Base-by-base conservation (phyloP, 2,797 vertebrate genomes). In the Eleutherodactylus coqui region DNA sequence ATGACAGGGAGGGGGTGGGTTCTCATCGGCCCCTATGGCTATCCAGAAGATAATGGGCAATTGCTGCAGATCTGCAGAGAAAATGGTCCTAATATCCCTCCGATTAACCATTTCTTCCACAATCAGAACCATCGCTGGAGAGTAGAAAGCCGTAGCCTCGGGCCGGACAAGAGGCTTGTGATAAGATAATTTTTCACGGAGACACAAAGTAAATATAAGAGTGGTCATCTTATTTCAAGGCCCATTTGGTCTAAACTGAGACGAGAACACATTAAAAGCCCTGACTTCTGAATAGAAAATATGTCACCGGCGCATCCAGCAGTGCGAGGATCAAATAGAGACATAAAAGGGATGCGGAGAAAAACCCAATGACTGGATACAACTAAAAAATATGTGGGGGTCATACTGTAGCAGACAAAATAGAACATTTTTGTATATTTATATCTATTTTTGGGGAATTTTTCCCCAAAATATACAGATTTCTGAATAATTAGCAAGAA, bases 141-240 rank as follows among this genome's bases (percentile, higher is more conserved):
- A 43, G 47, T 34, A n/a, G n/a, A 55, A 24, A 17, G 67, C 60
- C 24, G 75, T 53, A 49, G 73, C 83, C 75, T 8, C 14, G 2
- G 19, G 84, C 34, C 27, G 11, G 6, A 67, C 43, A 53, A 41
- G 55, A 4, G n/a, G 45, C 34, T 67, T 29, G 38, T 73, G 58
- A 85, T 73, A 55, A 85, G 64, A 85, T 53, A 55, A 72, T 85
- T 60, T 79, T 78, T 85, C 76, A 85, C 24, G n/a, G 36, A 70
- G 84, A 79, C 64, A 29, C 43, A 43, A 16, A 85, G 60, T 64
- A 78, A 79, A 79, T 76, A 45, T 41, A 29, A 73, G 36, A 10
- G 75, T 32, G 84, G 84, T 85, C 84, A 79, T 72, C 51, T 55
- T 53, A 85, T 85, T 79, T 85, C 76, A 73, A 60, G 64, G 84